A percentile compares a stretch with the other conserved stretches of the same genome.
phyloP scores from a whole-genome alignment of 2,113 vertebrate genomes.

The Isichthys henryi region DNA sequence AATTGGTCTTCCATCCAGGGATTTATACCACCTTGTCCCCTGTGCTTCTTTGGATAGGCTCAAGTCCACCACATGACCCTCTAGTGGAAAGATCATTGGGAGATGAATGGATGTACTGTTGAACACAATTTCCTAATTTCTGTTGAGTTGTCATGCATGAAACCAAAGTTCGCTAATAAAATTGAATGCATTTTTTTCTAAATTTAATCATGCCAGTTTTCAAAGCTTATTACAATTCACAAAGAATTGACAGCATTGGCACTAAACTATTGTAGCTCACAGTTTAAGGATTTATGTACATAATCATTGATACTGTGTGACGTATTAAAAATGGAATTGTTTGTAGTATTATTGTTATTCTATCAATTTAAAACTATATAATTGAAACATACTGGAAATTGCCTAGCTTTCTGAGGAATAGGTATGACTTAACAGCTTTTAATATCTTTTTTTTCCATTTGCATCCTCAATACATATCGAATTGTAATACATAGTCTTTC shows the following conservation, averaged over 20 bases:
- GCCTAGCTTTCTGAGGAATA: not conserved
- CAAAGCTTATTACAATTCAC: not conserved
- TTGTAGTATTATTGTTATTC: not conserved
- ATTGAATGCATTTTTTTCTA: not conserved
- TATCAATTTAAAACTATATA: not conserved
- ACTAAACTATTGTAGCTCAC: not conserved
- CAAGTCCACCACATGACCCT: not conserved
- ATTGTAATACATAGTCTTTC: conserved; percentile 33
- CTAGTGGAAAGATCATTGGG: not conserved
- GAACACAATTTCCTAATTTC: not conserved
- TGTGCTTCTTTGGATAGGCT: not conserved
- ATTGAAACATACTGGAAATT: not conserved
- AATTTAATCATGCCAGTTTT: not conserved
- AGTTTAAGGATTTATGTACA: not conserved
- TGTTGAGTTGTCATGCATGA: not conserved
- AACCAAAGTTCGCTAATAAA: not conserved
- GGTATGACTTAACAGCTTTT: not conserved
- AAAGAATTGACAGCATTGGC: not conserved
- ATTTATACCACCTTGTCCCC: not conserved
- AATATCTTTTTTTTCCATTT: not conserved
- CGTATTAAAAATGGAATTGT: not conserved
- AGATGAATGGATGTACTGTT: not conserved
- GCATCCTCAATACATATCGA: conserved; percentile 23
- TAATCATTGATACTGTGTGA: not conserved
- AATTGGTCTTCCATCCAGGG: not conserved